These are phyloP conservation scores for Cavia aperea DNA, from an alignment of 2,113 vertebrate species.

Conservation along the genomic window DNA sequence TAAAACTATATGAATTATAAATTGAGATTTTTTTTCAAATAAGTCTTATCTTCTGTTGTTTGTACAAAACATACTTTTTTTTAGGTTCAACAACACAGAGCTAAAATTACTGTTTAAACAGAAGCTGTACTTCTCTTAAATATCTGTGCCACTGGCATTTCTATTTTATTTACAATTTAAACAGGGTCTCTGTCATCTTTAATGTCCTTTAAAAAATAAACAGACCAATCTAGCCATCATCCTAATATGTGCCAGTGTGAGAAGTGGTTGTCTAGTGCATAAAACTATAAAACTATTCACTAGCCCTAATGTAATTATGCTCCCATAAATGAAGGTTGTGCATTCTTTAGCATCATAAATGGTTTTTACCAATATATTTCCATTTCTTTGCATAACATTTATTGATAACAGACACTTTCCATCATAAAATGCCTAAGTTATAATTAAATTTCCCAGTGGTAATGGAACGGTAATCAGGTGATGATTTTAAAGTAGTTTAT, in stretches of 20 bases:
- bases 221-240: slow-evolving; percentile 1
- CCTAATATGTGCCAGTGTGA: slow-evolving; percentile 45
- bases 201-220: slow-evolving; percentile 44
- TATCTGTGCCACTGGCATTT: slow-evolving; percentile 17
- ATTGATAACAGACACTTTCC: slow-evolving; percentile 38
- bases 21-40: neutral
- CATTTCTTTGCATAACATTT: slow-evolving; percentile 43
- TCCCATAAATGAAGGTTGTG: slow-evolving; percentile 29
- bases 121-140: slow-evolving; percentile 42
- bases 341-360: slow-evolving; percentile 15
- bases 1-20: neutral
- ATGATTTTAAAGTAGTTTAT: slow-evolving; percentile 36
- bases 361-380: slow-evolving; percentile 30
- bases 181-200: slow-evolving; percentile 53
- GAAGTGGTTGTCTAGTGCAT: slow-evolving; percentile 36
- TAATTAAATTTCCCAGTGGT: slow-evolving; percentile 49
- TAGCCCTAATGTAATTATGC: slow-evolving; percentile 43
- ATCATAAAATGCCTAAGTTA: slow-evolving; percentile 32
- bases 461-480: slow-evolving; percentile 46
- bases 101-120: slow-evolving; percentile 23
- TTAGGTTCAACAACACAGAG: neutral
- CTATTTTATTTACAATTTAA: slow-evolving; percentile 42
- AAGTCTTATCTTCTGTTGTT: neutral
- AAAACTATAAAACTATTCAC: slow-evolving; percentile 21
- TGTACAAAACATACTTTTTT: neutral